Conservation (phyloP, 2,888 invertebrate species). For the Machimus atricapillus region DNA sequence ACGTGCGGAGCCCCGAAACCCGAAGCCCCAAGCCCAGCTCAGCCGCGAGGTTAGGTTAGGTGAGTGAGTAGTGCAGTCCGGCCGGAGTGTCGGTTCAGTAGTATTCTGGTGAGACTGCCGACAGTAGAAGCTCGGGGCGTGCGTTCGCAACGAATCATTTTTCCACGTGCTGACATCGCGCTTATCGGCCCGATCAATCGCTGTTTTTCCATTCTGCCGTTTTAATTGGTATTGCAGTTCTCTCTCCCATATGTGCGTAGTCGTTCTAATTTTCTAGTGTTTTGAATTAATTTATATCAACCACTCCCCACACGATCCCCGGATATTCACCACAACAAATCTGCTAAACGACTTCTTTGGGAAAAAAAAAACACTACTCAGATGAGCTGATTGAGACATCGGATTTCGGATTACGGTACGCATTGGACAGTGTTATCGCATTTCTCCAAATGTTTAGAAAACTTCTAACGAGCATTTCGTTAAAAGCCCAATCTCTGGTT, state of each 20-base stretch:
- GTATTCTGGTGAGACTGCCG: not conserved
- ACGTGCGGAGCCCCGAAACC: not conserved
- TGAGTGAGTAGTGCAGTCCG: not conserved
- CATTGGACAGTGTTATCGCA: not conserved
- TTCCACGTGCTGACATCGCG: conserved; percentile 33
- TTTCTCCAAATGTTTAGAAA: not conserved
- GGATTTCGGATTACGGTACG: not conserved
- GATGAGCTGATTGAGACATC: not conserved
- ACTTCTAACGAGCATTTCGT: not conserved
- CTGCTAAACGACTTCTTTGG: not conserved
- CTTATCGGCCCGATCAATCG: not conserved
- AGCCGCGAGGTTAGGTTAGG: not conserved
- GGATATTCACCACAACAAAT: not conserved
- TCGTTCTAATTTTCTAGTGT: not conserved
- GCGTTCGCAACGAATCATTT: conserved; percentile 6
- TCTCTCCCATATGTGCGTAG: not conserved
- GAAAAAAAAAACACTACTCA: not conserved
- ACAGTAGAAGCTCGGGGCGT: conserved; percentile 1
- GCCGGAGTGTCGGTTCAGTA: not conserved
- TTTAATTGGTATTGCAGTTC: not conserved
- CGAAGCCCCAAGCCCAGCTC: not conserved
- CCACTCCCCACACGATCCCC: not conserved
- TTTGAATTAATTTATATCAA: not conserved
- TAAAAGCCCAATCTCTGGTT: not conserved
- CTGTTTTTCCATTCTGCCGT: not conserved